These are phyloP conservation scores for Acromyrmex echinatior DNA, from an alignment of 1,140 invertebrate genomes.

Conservation along the genomic window DNA sequence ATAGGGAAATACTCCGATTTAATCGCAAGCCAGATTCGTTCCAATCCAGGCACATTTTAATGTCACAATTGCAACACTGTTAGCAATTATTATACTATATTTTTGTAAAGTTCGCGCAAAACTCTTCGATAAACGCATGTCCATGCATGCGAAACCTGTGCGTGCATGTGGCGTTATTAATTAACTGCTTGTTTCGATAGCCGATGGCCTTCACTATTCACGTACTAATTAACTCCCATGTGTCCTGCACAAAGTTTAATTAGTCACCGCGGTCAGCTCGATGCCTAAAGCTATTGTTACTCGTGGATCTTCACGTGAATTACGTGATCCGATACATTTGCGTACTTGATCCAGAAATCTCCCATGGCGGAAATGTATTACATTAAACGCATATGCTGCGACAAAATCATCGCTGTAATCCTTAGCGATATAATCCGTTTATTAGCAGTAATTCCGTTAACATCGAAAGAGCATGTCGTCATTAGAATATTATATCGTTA, in stretches of 20 bases:
- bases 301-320: conserved; percentile 42
- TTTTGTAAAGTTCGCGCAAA: conserved; percentile 3
- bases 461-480: background rate
- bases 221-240: conserved; percentile 65
- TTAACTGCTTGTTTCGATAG: conserved; percentile 53
- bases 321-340: conserved; percentile 26
- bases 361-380: background rate
- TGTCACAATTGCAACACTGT: conserved; percentile 25
- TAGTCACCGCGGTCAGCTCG: conserved; percentile 25
- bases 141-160: background rate
- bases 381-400: too few relatives aligned
- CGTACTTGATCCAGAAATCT: background rate
- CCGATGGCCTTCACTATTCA: conserved; percentile 46
- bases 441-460: background rate
- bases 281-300: conserved; percentile 54
- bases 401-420: background rate
- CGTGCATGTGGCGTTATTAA: conserved; percentile 63
- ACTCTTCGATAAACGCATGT: conserved; percentile 9
- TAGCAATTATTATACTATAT: conserved; percentile 24
- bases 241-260: conserved; percentile 64
- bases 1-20: background rate
- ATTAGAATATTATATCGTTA: background rate
- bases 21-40: background rate
- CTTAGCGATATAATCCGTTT: background rate
- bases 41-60: conserved; percentile 1